Evolutionary conservation across 2,797 vertebrate genomes (phyloP).

Genomic region (Sebastes taczanowskii): DNA sequence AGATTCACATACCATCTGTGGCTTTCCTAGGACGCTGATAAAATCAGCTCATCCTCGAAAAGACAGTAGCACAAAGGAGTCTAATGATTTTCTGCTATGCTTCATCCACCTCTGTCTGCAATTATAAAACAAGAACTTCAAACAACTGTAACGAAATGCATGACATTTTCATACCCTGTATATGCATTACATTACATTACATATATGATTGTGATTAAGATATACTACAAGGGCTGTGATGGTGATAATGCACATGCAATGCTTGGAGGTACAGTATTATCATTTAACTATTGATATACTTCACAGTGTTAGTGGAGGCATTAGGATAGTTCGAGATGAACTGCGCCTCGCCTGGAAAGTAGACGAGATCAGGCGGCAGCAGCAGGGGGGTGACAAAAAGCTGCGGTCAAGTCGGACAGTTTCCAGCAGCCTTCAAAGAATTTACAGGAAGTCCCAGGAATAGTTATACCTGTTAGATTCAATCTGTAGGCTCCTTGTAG

Average conservation of each 20-base stretch:
- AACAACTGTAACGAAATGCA: constrained; percentile 24
- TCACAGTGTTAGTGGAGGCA: not conserved
- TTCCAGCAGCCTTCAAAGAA: too few relatives aligned
- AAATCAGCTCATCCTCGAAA: constrained; percentile 35
- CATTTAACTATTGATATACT: not conserved
- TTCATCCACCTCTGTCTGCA: constrained; percentile 17
- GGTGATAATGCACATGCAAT: not conserved
- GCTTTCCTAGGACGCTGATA: constrained; percentile 39
- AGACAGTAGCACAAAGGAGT: constrained; percentile 43
- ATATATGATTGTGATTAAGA: not conserved
- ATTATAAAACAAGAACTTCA: constrained; percentile 27
- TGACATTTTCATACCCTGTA: not conserved
- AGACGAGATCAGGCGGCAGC: accelerated
- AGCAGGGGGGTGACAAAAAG: too few relatives aligned
- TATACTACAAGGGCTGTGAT: not conserved
- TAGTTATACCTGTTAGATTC: too few relatives aligned
- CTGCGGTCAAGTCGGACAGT: too few relatives aligned
- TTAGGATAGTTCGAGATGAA: accelerated
- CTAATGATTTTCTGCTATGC: constrained; percentile 36
- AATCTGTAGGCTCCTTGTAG: too few relatives aligned
- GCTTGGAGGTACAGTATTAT: not conserved
- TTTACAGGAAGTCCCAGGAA: too few relatives aligned
- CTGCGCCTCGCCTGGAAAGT: too few relatives aligned
- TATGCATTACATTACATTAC: not conserved
- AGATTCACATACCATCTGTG: constrained; percentile 46